Evolutionary conservation across 2,888 invertebrate species (phyloP).

Genomic region (Eurytoma californica): DNA sequence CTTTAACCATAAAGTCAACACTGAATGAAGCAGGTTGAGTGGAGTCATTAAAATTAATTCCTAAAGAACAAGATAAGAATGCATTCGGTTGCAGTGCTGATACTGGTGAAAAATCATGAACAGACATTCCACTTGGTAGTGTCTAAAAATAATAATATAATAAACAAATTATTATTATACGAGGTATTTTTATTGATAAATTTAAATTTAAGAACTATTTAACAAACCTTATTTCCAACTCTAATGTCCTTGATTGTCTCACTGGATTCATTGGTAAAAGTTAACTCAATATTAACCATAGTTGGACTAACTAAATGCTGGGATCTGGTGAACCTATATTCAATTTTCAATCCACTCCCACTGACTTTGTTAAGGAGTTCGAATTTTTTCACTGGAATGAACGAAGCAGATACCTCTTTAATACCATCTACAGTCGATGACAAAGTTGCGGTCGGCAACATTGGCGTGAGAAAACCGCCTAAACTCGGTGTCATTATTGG

Average conservation of each 20-base stretch:
- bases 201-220: neutral
- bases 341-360: conserved; percentile 81
- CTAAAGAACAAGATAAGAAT: conserved; percentile 82
- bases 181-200: too few relatives aligned
- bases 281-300: conserved; percentile 89
- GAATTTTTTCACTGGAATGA: conserved; percentile 78
- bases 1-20: conserved; percentile 78
- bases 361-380: conserved; percentile 85
- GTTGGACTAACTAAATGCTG: conserved; percentile 88
- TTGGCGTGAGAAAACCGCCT: conserved; percentile 86
- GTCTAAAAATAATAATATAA: conserved; percentile 73
- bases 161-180: conserved; percentile 1
- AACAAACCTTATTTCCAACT: conserved; percentile 83
- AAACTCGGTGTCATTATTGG: conserved; percentile 90
- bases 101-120: conserved; percentile 86
- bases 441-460: conserved; percentile 65
- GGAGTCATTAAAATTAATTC: conserved; percentile 95
- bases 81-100: conserved; percentile 80
- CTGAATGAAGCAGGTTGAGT: conserved; percentile 91
- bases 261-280: conserved; percentile 83
- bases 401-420: conserved; percentile 78
- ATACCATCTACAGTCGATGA: conserved; percentile 67
- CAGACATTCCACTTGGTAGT: conserved; percentile 82
- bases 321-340: conserved; percentile 84
- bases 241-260: conserved; percentile 83